Percentiles rank a stretch among this genome's conserved stretches.
Conservation (phyloP, 2,888 invertebrate species). For the Bembecia ichneumoniformis region DNA sequence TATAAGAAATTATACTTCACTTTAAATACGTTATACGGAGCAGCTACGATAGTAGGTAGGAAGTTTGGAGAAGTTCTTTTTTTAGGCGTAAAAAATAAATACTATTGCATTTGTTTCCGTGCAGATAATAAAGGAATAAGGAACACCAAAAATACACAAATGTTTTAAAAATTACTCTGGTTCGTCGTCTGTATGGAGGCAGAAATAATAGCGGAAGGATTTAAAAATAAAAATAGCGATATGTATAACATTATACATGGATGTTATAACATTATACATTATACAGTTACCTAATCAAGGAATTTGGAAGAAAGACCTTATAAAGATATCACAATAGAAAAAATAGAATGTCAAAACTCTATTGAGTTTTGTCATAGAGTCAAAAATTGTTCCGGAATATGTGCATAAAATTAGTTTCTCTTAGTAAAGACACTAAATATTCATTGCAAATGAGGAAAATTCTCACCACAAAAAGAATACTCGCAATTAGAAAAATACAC, state of each 20-base stretch:
- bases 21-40: too few species aligned
- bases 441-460: background rate
- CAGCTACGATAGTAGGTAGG: background rate
- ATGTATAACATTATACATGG: background rate
- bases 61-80: background rate
- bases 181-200: conserved; percentile 1
- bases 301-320: background rate
- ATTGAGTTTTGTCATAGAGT: too few species aligned
- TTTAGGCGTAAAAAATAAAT: background rate
- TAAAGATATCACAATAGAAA: background rate
- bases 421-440: background rate
- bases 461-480: background rate
- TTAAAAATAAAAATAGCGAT: background rate
- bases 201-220: conserved; percentile 1
- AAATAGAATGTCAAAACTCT: conserved; percentile 4
- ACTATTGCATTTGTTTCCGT: background rate
- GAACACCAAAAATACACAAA: background rate
- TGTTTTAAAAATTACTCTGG: background rate
- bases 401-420: conserved; percentile 1
- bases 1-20: conserved; percentile 1
- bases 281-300: background rate
- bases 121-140: background rate
- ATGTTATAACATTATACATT: background rate
- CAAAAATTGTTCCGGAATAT: conserved; percentile 2
- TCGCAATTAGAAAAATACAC: background rate